phyloP scores from a whole-genome alignment of 2,113 vertebrate genomes.

The Gobio gobio region DNA sequence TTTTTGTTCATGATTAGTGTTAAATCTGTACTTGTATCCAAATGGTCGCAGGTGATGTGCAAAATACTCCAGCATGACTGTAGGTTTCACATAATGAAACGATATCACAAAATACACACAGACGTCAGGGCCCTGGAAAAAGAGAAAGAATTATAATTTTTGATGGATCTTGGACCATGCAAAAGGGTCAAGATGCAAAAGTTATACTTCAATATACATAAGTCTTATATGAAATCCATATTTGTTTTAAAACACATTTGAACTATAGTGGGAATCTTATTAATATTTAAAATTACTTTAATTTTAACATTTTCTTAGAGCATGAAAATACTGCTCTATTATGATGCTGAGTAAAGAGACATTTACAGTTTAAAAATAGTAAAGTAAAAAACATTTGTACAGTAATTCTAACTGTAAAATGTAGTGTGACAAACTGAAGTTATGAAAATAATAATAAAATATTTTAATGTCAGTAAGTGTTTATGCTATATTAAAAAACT shows the following conservation, averaged over 20 bases:
- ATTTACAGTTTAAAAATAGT: neutral
- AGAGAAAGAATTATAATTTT: neutral
- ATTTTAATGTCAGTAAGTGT: neutral
- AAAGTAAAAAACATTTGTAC: neutral
- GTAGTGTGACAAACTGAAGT: neutral
- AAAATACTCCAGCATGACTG: neutral
- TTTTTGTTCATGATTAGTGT: neutral
- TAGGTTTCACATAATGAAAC: neutral
- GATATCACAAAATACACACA: neutral
- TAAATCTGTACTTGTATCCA: conserved; percentile 2
- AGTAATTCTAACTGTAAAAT: neutral
- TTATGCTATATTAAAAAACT: neutral
- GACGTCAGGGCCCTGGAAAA: neutral
- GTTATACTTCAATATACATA: neutral
- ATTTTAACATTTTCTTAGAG: neutral
- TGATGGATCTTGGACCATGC: neutral
- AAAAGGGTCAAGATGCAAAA: neutral
- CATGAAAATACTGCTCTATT: neutral
- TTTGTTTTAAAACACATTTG: too few relatives aligned
- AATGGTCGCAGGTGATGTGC: neutral
- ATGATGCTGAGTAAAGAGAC: neutral
- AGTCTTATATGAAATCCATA: neutral
- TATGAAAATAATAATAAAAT: neutral
- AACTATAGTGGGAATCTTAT: neutral
- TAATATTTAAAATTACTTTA: neutral